Evolutionary conservation across 1,140 invertebrate genomes (phyloP), one percentile per base, ranked within the genome.

Genomic region (Caligus rogercresseyi): DNA sequence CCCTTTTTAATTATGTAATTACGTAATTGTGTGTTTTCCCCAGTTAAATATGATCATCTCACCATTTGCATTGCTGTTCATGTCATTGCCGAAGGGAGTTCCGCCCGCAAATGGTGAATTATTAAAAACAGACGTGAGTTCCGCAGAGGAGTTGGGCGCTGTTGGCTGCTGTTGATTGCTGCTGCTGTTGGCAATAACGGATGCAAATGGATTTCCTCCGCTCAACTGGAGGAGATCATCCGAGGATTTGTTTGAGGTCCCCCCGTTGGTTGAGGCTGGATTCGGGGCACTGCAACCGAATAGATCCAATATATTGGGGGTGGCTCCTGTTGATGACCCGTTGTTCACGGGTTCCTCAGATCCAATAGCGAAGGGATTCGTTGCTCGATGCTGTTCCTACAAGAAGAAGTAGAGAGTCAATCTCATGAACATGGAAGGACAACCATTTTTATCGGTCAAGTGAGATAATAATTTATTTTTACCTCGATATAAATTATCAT

Each of bases 161-260:
- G 64, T 25, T 15, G 64, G 18, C 11, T 26, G 51, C 26, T 57
- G 58, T 15, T 76, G 72, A 51, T 74, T 76, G 54, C 79, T 78
- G 43, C 70, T 68, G 43, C 74, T 76, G 54, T 79, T 78, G 43
- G 70, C 67, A 71, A 89, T 87, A 76, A 87, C 87, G 70, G 91
- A 86, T 25, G 86, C 84, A 73, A 93, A 94, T 20, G 90, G 90
- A 79, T 93, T 94, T 80, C 78, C 83, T 52, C 68, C 66, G 56
- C 65, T 69, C 66, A 93, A 75, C 69, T 89, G 85, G 26, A 94
- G 78, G 64, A 93, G 76, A 76, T 93, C 90, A 70, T 92, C 89
- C 4, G 87, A 89, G 20, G 87, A 84, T 75, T 84, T 88, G 52
- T 73, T 56, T 26, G 57, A 60, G 21, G 16, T 60, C 15, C 31